Base-by-base conservation (phyloP, 1,140 invertebrate species). In the Cydia pomonella region DNA sequence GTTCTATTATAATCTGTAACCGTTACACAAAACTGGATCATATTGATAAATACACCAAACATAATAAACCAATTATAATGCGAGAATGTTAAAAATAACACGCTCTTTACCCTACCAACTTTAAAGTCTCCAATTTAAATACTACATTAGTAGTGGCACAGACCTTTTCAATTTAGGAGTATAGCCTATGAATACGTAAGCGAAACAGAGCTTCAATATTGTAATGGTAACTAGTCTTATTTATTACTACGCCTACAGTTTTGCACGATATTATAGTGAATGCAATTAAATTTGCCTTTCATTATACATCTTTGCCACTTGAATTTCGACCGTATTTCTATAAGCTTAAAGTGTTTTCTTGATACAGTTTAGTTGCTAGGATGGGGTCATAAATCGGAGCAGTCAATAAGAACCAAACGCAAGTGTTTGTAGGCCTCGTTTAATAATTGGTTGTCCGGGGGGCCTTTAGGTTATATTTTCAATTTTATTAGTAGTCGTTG, bases 11-110 rank as follows among this genome's bases (percentile, higher is more conserved):
- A 23, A 59, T 12, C 9, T 59, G 21, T 23, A 41, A 38, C 64
- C 29, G 64, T 69, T 38, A 41, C 0, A 23, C 27, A 23, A 18
- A 69, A 69, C 64, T 38, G 9, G 64, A 69, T 18, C 64, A 38
- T 27, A 29, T 53, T 53, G 50, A 53, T 53, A 53, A 59, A 59
- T 38, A 69, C 21, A 9, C n/a, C 16, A 38, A 33, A n/a, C 29
- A n/a, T 33, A 18, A 33, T 33, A n/a, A 69, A 38, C 64, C 64
- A 69, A 69, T 69, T 69, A 69, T 69, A 41, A 69, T 69, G 64
- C 64, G 7, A 21, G 29, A 38, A 69, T 69, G n/a, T 69, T 66
- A 69, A 69, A 41, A 69, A 69, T 21, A 0, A 59, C 1, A 23
- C 53, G 23, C 1, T n/a, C 3, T 1, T 59, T 10, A 59, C 53